phyloP scores from a whole-genome alignment of 2,888 invertebrate species.

The Biston betularia region DNA sequence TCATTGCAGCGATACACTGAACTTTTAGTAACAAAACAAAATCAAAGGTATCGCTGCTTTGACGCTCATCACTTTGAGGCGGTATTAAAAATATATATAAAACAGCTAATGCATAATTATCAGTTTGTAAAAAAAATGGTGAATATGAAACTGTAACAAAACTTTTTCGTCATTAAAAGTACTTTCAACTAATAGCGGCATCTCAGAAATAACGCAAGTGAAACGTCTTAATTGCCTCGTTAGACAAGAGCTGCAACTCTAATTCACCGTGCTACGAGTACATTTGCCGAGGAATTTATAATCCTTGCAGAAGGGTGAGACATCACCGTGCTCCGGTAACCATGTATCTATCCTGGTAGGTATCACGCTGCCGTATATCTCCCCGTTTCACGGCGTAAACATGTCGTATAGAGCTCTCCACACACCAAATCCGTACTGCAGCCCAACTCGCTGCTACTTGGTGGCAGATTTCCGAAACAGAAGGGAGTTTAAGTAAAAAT shows the following conservation, averaged over 20 bases:
- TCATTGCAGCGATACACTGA: too few relatives aligned
- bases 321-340: conserved; percentile 14
- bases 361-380: conserved; percentile 6
- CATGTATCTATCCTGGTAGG: not conserved
- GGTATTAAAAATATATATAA: too few relatives aligned
- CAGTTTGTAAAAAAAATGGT: too few relatives aligned
- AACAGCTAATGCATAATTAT: too few relatives aligned
- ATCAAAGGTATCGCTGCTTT: too few relatives aligned
- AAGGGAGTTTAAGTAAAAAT: too few relatives aligned
- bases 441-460: too few relatives aligned
- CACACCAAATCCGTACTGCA: not conserved
- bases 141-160: too few relatives aligned
- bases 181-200: not conserved
- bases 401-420: not conserved
- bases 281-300: conserved; percentile 24
- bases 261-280: conserved; percentile 12
- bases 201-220: conserved; percentile 8
- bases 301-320: conserved; percentile 19
- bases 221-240: conserved; percentile 25
- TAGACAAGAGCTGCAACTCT: conserved; percentile 15
- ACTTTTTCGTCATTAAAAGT: too few relatives aligned
- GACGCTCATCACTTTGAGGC: too few relatives aligned
- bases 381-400: not conserved
- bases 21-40: too few relatives aligned
- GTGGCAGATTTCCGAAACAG: too few relatives aligned